Evolutionary conservation across 2,113 vertebrate genomes (phyloP).

Genomic region (Pithys albifrons): DNA sequence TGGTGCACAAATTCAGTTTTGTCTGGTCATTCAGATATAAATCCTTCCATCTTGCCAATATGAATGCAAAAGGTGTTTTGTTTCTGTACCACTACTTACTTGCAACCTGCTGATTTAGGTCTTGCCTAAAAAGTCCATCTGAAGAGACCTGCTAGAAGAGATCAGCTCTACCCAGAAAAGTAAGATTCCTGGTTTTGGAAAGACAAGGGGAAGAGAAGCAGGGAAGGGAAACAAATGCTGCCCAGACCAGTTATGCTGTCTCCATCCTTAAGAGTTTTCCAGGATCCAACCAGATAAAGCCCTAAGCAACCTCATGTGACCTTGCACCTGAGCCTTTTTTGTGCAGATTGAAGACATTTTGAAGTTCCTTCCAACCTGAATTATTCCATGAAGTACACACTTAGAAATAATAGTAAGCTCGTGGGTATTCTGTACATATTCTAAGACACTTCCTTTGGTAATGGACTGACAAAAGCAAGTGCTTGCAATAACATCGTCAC

Average conservation of each 20-base stretch:
- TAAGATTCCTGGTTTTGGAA: neutral
- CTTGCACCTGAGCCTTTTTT: neutral
- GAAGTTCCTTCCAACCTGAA: neutral
- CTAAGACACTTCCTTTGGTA: neutral
- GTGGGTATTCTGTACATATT: neutral
- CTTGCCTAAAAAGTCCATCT: neutral
- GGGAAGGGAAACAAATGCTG: neutral
- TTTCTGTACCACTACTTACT: neutral
- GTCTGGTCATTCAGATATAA: neutral
- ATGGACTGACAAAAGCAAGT: neutral
- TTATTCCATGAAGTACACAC: neutral
- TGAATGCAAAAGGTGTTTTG: neutral
- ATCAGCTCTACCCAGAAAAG: neutral
- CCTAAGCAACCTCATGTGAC: neutral
- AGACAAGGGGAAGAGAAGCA: neutral
- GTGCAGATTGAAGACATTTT: neutral
- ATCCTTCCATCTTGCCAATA: neutral
- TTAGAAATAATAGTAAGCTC: neutral
- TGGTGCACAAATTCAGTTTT: neutral
- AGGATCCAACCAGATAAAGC: neutral
- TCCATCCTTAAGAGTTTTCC: neutral
- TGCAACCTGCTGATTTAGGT: neutral
- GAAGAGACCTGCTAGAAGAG: neutral
- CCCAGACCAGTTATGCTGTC: neutral
- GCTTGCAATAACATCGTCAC: neutral